These are phyloP conservation scores for Sinocyclocheilus rhinocerous DNA, from an alignment of 2,113 vertebrate genomes.

Conservation along the genomic window DNA sequence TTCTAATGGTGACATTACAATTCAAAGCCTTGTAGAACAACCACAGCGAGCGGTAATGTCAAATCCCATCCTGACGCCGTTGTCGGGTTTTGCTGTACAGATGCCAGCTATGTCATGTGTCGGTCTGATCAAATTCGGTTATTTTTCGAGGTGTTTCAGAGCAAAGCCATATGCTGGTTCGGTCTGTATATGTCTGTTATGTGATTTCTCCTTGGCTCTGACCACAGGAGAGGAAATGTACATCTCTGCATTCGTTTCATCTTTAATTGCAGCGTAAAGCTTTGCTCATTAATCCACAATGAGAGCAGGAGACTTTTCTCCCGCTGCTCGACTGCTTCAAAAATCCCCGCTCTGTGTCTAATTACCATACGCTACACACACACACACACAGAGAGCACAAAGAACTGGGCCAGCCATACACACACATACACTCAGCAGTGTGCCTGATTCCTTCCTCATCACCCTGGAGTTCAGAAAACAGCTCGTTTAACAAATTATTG, in stretches of 20 bases:
- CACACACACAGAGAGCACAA: background rate
- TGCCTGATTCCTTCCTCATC: background rate
- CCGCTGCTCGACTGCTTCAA: conserved; percentile 31
- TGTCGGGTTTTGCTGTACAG: conserved; percentile 10
- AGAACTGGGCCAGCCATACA: conserved; percentile 29
- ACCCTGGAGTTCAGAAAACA: conserved; percentile 12
- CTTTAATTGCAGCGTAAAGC: conserved; percentile 48
- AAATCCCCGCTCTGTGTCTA: conserved; percentile 33
- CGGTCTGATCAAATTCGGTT: background rate
- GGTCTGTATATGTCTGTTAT: background rate
- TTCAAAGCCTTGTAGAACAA: conserved; percentile 55
- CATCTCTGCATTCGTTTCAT: conserved; percentile 44
- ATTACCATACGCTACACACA: conserved; percentile 32
- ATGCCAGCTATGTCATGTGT: background rate
- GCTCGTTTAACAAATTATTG: conserved; percentile 21
- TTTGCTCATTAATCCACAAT: conserved; percentile 42
- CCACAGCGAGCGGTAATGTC: conserved; percentile 17
- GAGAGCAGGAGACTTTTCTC: conserved; percentile 21
- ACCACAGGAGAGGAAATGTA: conserved; percentile 34
- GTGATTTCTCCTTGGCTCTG: conserved; percentile 6
- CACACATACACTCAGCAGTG: background rate
- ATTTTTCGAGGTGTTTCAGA: background rate
- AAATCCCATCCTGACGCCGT: conserved; percentile 2
- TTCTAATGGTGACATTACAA: conserved; percentile 68
- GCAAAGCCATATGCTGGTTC: background rate